Percentiles rank a stretch among this genome's conserved stretches.
These are phyloP conservation scores for Sciaenops ocellatus DNA, from an alignment of 2,797 vertebrate species.

Conservation along the genomic window DNA sequence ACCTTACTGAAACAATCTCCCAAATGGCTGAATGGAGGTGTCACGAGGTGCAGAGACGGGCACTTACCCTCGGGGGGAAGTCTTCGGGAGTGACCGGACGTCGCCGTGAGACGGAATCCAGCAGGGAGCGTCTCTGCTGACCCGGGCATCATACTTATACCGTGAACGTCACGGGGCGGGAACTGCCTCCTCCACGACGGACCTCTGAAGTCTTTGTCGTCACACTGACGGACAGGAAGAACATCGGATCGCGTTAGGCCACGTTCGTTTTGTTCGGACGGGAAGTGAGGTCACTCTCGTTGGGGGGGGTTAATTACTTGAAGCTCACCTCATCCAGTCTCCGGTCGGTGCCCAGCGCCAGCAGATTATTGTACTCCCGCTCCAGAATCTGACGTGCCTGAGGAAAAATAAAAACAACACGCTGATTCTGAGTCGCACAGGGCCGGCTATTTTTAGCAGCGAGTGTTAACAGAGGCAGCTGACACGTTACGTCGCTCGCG, in stretches of 20 bases:
- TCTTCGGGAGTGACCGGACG: constrained; percentile 94
- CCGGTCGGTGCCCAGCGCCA: constrained; percentile 98
- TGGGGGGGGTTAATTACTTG: constrained; percentile 5
- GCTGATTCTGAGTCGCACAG: constrained; percentile 30
- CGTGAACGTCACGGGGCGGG: constrained; percentile 94
- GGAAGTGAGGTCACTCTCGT: neutral
- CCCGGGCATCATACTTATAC: constrained; percentile 99
- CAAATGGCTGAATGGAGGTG: neutral
- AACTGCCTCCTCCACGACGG: constrained; percentile 98
- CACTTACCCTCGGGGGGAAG: constrained; percentile 91
- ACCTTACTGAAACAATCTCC: neutral
- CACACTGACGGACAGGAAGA: constrained; percentile 71
- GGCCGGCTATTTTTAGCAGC: constrained; percentile 68
- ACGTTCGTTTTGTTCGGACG: too few species aligned
- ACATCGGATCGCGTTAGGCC: too few species aligned
- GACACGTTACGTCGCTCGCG: constrained; percentile 34
- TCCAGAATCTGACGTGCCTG: constrained; percentile 99
- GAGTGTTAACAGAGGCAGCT: constrained; percentile 35
- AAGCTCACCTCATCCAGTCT: constrained; percentile 95
- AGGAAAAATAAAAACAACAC: constrained; percentile 23
- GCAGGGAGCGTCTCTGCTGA: constrained; percentile 97
- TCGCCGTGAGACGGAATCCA: constrained; percentile 95
- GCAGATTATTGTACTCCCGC: constrained; percentile 98
- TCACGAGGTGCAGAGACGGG: neutral
- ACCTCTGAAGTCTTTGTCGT: constrained; percentile 95